Base-by-base conservation (phyloP, 2,888 invertebrate species). In the Serripes groenlandicus region DNA sequence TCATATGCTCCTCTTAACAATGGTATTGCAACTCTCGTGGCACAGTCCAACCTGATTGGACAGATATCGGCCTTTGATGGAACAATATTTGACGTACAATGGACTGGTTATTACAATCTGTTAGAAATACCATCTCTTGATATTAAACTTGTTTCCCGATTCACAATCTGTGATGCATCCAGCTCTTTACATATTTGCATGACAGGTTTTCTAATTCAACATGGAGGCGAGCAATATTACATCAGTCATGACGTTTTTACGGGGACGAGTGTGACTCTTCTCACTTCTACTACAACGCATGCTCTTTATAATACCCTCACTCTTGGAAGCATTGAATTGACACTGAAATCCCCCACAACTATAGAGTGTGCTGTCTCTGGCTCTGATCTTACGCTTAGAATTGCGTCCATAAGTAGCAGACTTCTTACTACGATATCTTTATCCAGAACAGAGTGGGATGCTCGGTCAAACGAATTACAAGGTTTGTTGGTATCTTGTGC, bases 31-130 rank as follows among this genome's bases (percentile, higher is more conserved):
- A 81, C 30, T 18, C 82, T 89, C 1, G 85, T 89, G 3, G 88
- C 87, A n/a, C 90, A 90, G 74, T 78, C 90, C 4, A 86, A 83
- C 11, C 34, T 85, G 11, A 77, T 83, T n/a, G 91, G 88, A 15
- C 89, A 87, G 35, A 56, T 91, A 21, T 83, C 83, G 15, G 78
- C 88, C 54, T 89, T 90, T 78, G 91, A 91, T 85, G 90, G 90
- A 18, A 72, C 78, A n/a, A 78, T 83, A 3, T 69, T 90, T 32
- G 89, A 90, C 64, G 32, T 90, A 15, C 81, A 75, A 18, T 37
- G 58, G 9, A 56, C 54, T 23, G 85, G 85, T 7, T 75, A 81
- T 28, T 90, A 85, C 75, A 79, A 42, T 26, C 64, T 91, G 3
- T 49, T 89, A 11, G 69, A 75, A 35, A 60, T 83, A 30, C 23